These are phyloP conservation scores for Mastacembelus armatus DNA, from an alignment of 2,797 vertebrate genomes.

Conservation along the genomic window DNA sequence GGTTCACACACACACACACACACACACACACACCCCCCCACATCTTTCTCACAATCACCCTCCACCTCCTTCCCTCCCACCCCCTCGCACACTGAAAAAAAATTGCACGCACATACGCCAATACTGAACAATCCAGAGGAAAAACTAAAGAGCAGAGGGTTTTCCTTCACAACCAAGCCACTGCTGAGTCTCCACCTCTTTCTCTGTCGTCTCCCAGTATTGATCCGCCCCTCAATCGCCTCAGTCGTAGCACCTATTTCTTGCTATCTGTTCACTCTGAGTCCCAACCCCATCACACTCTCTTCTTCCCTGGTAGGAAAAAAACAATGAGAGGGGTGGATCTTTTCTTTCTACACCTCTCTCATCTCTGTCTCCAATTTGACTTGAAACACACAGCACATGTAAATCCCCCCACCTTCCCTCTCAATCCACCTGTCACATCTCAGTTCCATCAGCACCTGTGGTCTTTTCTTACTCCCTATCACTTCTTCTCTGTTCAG, in stretches of 20 bases:
- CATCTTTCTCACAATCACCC: slow-evolving; percentile 35
- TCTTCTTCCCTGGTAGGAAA: background rate
- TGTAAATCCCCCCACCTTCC: background rate
- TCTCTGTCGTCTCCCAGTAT: slow-evolving; percentile 57
- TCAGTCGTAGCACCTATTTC: slow-evolving; percentile 49
- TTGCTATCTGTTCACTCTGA: slow-evolving; percentile 31
- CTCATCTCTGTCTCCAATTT: slow-evolving; percentile 26
- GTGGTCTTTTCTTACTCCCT: background rate
- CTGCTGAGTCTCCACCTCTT: slow-evolving; percentile 65
- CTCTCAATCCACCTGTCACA: slow-evolving; percentile 9
- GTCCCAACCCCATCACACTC: slow-evolving; percentile 12
- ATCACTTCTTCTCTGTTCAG: slow-evolving; percentile 1
- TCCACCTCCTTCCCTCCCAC: background rate
- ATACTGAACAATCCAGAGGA: slow-evolving; percentile 59
- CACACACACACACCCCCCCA: slow-evolving; percentile 49
- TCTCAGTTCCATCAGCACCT: slow-evolving; percentile 8
- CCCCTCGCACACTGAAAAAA: slow-evolving; percentile 52
- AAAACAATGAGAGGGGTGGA: slow-evolving; percentile 21
- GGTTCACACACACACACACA: slow-evolving; percentile 68
- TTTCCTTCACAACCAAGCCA: slow-evolving; percentile 66
- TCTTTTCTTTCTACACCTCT: slow-evolving; percentile 28
- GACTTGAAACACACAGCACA: slow-evolving; percentile 28
- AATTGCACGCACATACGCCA: slow-evolving; percentile 48
- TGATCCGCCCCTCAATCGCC: slow-evolving; percentile 63
- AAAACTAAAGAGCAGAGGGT: slow-evolving; percentile 54